A percentile compares a stretch with the other conserved stretches of the same genome.
Evolutionary conservation across 2,888 invertebrate species (phyloP).

Genomic region (Ditula angustiorana): DNA sequence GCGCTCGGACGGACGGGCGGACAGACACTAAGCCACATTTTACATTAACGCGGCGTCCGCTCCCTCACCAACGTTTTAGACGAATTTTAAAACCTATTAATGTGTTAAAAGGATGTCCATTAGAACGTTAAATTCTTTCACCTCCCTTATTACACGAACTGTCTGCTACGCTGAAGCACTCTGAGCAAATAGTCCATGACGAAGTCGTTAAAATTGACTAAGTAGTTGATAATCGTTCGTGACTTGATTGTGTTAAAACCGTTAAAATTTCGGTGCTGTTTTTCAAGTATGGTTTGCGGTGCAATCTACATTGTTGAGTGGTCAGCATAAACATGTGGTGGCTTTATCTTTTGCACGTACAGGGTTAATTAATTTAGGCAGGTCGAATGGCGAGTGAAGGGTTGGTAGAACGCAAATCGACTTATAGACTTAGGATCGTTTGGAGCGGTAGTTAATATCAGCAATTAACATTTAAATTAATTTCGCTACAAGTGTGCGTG

Average conservation of each 20-base stretch:
- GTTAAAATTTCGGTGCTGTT: slow-evolving; percentile 12
- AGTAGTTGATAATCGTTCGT: slow-evolving; percentile 38
- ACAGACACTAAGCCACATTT: slow-evolving; percentile 40
- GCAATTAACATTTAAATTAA: slow-evolving; percentile 45
- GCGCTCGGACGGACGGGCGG: slow-evolving; percentile 14
- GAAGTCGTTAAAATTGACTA: slow-evolving; percentile 34
- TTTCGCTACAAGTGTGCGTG: slow-evolving; percentile 48
- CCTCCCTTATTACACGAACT: slow-evolving; percentile 56
- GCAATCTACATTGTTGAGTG: slow-evolving; percentile 2
- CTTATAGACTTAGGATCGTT: slow-evolving; percentile 34
- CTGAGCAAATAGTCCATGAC: slow-evolving; percentile 35
- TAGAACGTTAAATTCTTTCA: slow-evolving; percentile 68
- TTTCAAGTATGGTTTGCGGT: background rate
- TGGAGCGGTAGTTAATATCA: slow-evolving; percentile 33
- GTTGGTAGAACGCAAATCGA: slow-evolving; percentile 29
- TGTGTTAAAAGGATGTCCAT: slow-evolving; percentile 73
- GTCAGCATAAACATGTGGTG: background rate
- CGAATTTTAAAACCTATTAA: slow-evolving; percentile 71
- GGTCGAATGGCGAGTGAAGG: slow-evolving; percentile 11
- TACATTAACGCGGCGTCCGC: slow-evolving; percentile 45
- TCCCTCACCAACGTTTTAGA: slow-evolving; percentile 49
- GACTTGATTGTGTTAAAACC: slow-evolving; percentile 33
- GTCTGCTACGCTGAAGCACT: slow-evolving; percentile 42
- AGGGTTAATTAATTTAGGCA: slow-evolving; percentile 19
- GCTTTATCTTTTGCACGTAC: slow-evolving; percentile 1